Evolutionary conservation across 2,888 invertebrate genomes (phyloP).

Genomic region (Dugesia japonica): DNA sequence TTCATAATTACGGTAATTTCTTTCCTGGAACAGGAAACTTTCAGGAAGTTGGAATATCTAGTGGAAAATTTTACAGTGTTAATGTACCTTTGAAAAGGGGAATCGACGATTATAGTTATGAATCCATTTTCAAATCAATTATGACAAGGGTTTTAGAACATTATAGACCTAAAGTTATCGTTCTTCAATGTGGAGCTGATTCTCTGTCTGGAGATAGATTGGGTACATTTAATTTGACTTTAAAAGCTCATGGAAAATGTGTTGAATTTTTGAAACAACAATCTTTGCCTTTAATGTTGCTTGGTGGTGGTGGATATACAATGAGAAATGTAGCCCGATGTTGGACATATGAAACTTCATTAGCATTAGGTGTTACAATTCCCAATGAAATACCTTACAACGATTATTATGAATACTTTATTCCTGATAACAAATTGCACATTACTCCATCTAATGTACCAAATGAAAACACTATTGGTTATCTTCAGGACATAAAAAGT

Average conservation of each 20-base stretch:
- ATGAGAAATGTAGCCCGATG: conserved; percentile 86
- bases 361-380: conserved; percentile 82
- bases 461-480: conserved; percentile 90
- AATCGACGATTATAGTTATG: conserved; percentile 93
- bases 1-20: conserved; percentile 98
- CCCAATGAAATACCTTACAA: conserved; percentile 96
- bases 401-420: conserved; percentile 98
- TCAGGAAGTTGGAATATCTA: conserved; percentile 57
- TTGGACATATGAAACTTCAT: conserved; percentile 97
- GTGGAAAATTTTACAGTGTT: conserved; percentile 91
- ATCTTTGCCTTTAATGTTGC: conserved; percentile 79
- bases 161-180: conserved; percentile 90
- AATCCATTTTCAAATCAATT: conserved; percentile 73
- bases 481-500: conserved; percentile 69
- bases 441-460: conserved; percentile 97
- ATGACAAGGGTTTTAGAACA: conserved; percentile 67
- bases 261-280: conserved; percentile 94
- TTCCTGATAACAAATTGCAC: conserved; percentile 94
- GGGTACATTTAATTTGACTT: conserved; percentile 92
- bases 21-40: conserved; percentile 82
- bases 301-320: too few relatives aligned
- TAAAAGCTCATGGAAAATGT: conserved; percentile 86
- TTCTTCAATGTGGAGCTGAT: conserved; percentile 94
- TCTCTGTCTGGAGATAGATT: conserved; percentile 85
- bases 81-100: conserved; percentile 94